Evolutionary conservation across 2,888 invertebrate species (phyloP).

Genomic region (Trilocha varians): DNA sequence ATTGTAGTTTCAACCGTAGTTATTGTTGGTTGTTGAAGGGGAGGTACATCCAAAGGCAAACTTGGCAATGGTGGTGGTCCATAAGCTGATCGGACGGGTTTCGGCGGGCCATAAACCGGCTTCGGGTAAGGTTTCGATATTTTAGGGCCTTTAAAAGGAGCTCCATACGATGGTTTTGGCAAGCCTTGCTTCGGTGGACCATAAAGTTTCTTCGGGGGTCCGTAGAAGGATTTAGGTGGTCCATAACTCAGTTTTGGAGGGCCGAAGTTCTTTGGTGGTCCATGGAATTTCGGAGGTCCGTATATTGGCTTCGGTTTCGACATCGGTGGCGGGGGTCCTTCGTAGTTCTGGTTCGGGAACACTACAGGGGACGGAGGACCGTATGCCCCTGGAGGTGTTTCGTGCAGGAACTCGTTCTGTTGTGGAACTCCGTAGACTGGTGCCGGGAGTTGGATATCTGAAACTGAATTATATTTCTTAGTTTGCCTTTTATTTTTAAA

Average conservation of each 20-base stretch:
- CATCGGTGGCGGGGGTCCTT: conserved; percentile 67
- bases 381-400: conserved; percentile 54
- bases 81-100: conserved; percentile 24
- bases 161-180: conserved; percentile 45
- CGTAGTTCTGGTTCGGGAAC: conserved; percentile 52
- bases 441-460: conserved; percentile 59
- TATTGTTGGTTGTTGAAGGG: conserved; percentile 14
- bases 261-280: conserved; percentile 41
- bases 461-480: conserved; percentile 26
- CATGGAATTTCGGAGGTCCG: conserved; percentile 55
- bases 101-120: conserved; percentile 28
- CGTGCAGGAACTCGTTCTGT: conserved; percentile 32
- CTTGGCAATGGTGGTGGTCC: conserved; percentile 35
- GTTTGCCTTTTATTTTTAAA: no score
- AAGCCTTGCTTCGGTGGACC: conserved; percentile 39
- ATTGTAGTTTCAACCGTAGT: conserved; percentile 10
- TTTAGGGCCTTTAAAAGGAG: conserved; percentile 41
- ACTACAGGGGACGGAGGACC: conserved; percentile 65
- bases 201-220: conserved; percentile 55
- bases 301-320: conserved; percentile 54
- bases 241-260: conserved; percentile 40
- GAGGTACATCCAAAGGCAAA: conserved; percentile 31
- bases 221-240: conserved; percentile 41
- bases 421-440: conserved; percentile 75
- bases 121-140: conserved; percentile 26